Conservation (phyloP, 2,113 vertebrate species). For the Ammospiza caudacuta region DNA sequence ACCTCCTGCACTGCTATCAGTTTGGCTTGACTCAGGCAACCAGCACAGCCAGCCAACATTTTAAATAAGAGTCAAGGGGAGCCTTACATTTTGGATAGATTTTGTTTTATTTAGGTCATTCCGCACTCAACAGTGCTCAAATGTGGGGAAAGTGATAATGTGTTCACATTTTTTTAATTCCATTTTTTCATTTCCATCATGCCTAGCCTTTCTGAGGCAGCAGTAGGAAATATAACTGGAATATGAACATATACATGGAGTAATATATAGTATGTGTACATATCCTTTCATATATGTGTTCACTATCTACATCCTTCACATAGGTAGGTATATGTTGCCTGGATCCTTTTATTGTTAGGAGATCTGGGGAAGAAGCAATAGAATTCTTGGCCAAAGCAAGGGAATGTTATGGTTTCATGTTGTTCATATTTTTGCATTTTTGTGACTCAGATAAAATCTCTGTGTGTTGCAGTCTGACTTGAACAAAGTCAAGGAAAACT, state of each 20-base stretch:
- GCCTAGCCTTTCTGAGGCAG: neutral
- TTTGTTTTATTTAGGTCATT: conserved; percentile 3
- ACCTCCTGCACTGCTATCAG: neutral
- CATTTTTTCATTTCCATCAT: neutral
- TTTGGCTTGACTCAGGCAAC: neutral
- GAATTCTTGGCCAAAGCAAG: conserved; percentile 6
- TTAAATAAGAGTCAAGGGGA: neutral
- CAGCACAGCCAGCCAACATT: neutral
- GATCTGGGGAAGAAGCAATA: neutral
- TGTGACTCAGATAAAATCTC: conserved; percentile 42
- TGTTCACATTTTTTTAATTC: neutral
- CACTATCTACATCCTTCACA: neutral
- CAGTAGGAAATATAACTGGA: neutral
- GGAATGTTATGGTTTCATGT: neutral
- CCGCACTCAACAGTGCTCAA: neutral
- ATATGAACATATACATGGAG: neutral
- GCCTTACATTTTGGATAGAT: neutral
- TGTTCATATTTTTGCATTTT: conserved; percentile 28
- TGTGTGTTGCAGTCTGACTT: neutral
- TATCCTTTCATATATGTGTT: neutral
- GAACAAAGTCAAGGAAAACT: conserved; percentile 4
- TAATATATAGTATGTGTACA: neutral
- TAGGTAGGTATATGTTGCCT: neutral
- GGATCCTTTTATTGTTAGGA: neutral
- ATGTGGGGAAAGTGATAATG: conserved; percentile 5